Evolutionary conservation across 2,888 invertebrate species (phyloP).

Genomic region (Ennomos erosarius): DNA sequence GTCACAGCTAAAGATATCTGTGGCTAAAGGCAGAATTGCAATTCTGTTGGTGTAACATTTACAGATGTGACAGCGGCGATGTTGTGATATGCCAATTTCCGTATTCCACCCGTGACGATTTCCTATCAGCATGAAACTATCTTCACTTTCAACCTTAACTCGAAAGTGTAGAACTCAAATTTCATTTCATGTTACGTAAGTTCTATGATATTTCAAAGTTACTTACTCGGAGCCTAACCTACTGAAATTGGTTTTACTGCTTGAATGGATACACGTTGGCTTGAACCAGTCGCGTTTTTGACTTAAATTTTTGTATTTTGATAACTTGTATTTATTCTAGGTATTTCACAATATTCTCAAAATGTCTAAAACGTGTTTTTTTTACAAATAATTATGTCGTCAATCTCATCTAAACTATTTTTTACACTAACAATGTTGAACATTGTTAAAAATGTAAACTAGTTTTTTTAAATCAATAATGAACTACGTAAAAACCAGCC

Average conservation of each 20-base stretch:
- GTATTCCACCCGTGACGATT: slow-evolving; percentile 1
- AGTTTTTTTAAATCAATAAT: too few relatives aligned
- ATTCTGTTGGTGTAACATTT: background rate
- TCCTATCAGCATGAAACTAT: background rate
- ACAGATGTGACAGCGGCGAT: background rate
- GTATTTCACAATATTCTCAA: too few relatives aligned
- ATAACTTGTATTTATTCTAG: background rate
- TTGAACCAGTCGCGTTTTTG: slow-evolving; percentile 13
- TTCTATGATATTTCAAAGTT: background rate
- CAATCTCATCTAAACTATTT: too few relatives aligned
- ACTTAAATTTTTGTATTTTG: slow-evolving; percentile 3
- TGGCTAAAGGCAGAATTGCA: too few relatives aligned
- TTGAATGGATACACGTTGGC: slow-evolving; percentile 19
- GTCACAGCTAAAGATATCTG: too few relatives aligned
- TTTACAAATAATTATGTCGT: too few relatives aligned
- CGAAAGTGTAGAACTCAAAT: background rate
- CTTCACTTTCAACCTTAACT: slow-evolving; percentile 2
- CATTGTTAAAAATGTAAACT: too few relatives aligned
- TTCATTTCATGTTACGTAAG: too few relatives aligned
- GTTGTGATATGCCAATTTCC: slow-evolving; percentile 6
- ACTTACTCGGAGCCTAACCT: slow-evolving; percentile 8
- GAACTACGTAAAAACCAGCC: too few relatives aligned
- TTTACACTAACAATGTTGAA: too few relatives aligned
- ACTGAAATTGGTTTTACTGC: slow-evolving; percentile 32
- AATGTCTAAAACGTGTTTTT: too few relatives aligned